Base-by-base conservation (phyloP, 2,888 invertebrate genomes). In the Coleophora flavipennella region DNA sequence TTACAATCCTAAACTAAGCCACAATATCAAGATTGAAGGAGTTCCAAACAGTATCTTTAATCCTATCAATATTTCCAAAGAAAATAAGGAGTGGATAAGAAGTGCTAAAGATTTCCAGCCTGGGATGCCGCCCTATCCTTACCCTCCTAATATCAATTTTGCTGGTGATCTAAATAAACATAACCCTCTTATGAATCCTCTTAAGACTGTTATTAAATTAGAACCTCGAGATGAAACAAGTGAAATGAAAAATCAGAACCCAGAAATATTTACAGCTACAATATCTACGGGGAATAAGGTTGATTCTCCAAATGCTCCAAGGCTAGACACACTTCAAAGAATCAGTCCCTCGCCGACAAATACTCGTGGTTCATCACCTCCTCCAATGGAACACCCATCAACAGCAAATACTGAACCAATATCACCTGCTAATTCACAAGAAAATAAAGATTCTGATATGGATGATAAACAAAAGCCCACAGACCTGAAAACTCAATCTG, bases 251-350 rank as follows among this genome's bases (percentile, higher is more conserved):
- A 78, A 60, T 59, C 79, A 77, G 54, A 83, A 80, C 49, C 74
- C 84, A 45, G 85, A 85, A 62, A 77, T 85, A 36, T 85, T 85
- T 46, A 85, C 85, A 45, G 85, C 85, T 36, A 85, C 84, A 35
- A 77, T 84, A 51, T 71, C 81, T 41, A 64, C 73, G 37, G 73
- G 62, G 7, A 76, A 63, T 51, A 81, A 80, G 62, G 77, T 84
- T 31, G 83, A 81, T 46, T 75, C 79, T 11, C 75, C 83, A 3
- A 81, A 68, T 62, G 62, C 74, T 45, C 76, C 84, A 41, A 58
- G 81, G 14, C 54, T 80, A 38, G 85, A 85, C 44, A 56, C 72
- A 43, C 53, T 79, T 43, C 85, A 83, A 55, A 71, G 77, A 49
- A 78, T 84, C 38, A 83, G 81, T 47, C 81, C 85, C 40, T 77